Base-by-base conservation (phyloP, 2,113 vertebrate genomes). In the Melanostigma gelatinosum region DNA sequence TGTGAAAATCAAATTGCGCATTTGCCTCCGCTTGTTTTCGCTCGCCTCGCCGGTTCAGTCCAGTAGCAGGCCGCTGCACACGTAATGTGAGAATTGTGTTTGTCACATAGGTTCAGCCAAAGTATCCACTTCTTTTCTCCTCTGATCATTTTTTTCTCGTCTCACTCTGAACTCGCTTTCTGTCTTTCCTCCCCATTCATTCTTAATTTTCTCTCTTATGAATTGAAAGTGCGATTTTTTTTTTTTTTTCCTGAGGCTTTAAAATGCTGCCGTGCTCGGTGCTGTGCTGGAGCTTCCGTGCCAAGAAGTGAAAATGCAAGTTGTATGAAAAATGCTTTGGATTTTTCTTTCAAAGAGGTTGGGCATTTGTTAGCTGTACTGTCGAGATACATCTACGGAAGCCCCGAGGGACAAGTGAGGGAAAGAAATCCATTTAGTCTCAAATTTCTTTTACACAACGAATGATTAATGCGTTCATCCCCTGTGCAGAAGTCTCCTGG, bases 91-190 rank as follows among this genome's bases (percentile, higher is more conserved):
- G 64, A 80, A 64, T 78, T 77, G 75, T 80, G 74, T 83, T 87
- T 86, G 81, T 85, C 69, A 81, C 84, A 85, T 82, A 79, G 75
- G 71, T 85, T 84, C 71, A 85, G 54, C 60, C 71, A 57, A 82
- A 81, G 58, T 74, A 75, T 79, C 72, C 42, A 77, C 65, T 63
- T n/a, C 74, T 79, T 75, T 48, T 57, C 65, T 29, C 50, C 24
- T 1, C 55, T 86, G 84, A 88, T 88, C 72, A 22, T 52, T 82
- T 66, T 50, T 63, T 42, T 83, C 58, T 29, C 10, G 8, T 66
- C 52, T 72, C n/a, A 62, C 72, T 24, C 44, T 38, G 63, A 67
- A 72, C 52, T 62, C 61, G n/a, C 44, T 46, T 66, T 57, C 18
- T 16, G 0, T 70, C 44, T 54, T 46, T 69, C 78, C 78, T 29